Evolutionary conservation across 2,797 vertebrate genomes (phyloP).

Genomic region (Gallirallus australis): DNA sequence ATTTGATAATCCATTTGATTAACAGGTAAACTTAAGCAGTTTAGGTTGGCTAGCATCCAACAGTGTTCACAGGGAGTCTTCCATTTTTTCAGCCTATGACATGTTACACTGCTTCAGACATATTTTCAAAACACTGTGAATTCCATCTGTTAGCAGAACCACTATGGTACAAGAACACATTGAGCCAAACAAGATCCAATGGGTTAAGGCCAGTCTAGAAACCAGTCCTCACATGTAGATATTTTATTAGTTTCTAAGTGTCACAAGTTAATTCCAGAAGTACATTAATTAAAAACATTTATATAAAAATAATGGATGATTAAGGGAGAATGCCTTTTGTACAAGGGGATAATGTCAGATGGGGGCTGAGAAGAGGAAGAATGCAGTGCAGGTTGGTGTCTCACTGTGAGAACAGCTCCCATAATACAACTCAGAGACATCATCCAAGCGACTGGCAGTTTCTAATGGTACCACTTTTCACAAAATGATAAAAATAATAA

Average conservation of each 20-base stretch:
- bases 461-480: background rate
- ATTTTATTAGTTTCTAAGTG: background rate
- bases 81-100: background rate
- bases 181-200: background rate
- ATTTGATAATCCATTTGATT: background rate
- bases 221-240: background rate
- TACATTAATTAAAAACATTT: fast-evolving
- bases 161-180: fast-evolving
- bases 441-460: background rate
- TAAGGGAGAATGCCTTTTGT: background rate
- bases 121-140: background rate
- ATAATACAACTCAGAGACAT: background rate
- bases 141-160: background rate
- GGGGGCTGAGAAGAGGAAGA: background rate
- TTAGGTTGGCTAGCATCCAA: background rate
- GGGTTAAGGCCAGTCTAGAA: background rate
- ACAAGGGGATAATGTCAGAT: background rate
- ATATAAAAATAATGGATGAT: background rate
- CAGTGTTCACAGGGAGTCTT: background rate
- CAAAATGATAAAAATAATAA: background rate
- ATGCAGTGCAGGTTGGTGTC: fast-evolving
- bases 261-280: background rate
- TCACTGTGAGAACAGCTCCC: background rate
- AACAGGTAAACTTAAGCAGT: background rate
- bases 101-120: background rate